Percentiles rank a stretch among this genome's conserved stretches.
These are phyloP conservation scores for Hoplostethus mediterraneus DNA, from an alignment of 2,797 vertebrate genomes.

Conservation along the genomic window DNA sequence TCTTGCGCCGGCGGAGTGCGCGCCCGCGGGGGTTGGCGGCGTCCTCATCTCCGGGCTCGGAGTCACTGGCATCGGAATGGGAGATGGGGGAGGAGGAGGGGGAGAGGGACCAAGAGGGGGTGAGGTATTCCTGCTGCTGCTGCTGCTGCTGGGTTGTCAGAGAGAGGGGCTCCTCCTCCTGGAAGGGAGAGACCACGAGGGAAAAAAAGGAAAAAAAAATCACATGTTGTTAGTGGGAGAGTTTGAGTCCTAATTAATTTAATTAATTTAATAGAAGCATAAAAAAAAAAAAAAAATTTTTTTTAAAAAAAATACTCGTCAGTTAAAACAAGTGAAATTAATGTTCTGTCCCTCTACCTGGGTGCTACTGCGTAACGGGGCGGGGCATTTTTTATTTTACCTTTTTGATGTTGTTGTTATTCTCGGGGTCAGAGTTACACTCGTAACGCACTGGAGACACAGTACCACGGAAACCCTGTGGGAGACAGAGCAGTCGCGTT, in stretches of 20 bases:
- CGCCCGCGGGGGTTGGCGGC: constrained; percentile 65
- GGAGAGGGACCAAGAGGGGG: constrained; percentile 87
- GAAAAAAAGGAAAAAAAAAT: not conserved
- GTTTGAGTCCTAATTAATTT: constrained; percentile 42
- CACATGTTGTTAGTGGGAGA: constrained; percentile 5
- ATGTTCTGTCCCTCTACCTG: too few species aligned
- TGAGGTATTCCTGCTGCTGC: constrained; percentile 80
- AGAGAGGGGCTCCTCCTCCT: constrained; percentile 76
- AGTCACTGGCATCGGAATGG: constrained; percentile 84
- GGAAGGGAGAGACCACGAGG: constrained; percentile 22
- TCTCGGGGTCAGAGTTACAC: constrained; percentile 82
- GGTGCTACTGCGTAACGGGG: not conserved
- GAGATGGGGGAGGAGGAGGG: constrained; percentile 85
- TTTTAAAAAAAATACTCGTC: not conserved
- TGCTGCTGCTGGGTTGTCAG: constrained; percentile 41
- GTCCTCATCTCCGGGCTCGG: constrained; percentile 75
- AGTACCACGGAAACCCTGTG: constrained; percentile 82
- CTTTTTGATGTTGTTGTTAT: constrained; percentile 83
- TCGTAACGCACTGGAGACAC: constrained; percentile 80
- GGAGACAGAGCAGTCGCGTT: constrained; percentile 53
- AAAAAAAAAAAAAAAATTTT: too few species aligned
- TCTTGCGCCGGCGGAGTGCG: constrained; percentile 69
- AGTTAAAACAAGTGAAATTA: not conserved
- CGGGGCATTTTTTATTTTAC: constrained; percentile 54
- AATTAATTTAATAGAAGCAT: too few species aligned